These are phyloP conservation scores for Leptoteleia sp. DNA, from an alignment of 1,140 invertebrate genomes.

Conservation along the genomic window DNA sequence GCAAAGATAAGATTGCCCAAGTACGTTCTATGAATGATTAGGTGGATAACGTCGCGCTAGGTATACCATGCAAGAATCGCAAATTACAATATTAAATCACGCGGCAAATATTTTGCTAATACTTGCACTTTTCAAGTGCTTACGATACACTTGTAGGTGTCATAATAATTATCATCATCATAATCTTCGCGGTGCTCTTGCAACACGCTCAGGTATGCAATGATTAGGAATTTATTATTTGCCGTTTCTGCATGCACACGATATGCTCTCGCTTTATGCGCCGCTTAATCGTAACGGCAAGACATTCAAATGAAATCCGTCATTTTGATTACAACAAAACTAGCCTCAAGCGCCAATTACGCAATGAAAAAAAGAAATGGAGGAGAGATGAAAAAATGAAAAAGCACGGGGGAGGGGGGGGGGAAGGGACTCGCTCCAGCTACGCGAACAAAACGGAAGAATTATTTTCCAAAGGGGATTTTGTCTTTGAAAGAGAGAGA, in stretches of 20 bases:
- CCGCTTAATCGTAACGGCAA: conserved; percentile 28
- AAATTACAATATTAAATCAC: conserved; percentile 51
- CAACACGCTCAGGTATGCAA: conserved; percentile 40
- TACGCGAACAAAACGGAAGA: too few species aligned
- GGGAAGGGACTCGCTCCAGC: too few species aligned
- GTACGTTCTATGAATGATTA: conserved; percentile 74
- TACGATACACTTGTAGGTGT: conserved; percentile 50
- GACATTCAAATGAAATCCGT: conserved; percentile 3
- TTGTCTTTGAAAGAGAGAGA: conserved; percentile 3
- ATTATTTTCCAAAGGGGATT: background rate
- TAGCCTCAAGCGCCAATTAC: background rate
- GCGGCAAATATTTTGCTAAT: conserved; percentile 69
- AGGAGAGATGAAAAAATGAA: background rate
- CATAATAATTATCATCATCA: conserved; percentile 67
- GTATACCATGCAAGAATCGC: conserved; percentile 67
- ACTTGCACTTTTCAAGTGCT: conserved; percentile 69
- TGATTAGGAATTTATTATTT: conserved; percentile 64
- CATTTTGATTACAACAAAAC: conserved; percentile 4
- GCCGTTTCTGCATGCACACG: conserved; percentile 31
- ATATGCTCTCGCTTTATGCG: conserved; percentile 19
- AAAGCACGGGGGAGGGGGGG: background rate
- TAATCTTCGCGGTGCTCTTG: conserved; percentile 41
- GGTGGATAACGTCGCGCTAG: conserved; percentile 70
- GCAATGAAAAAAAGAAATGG: conserved; percentile 1
- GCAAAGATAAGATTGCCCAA: conserved; percentile 74